Conservation (phyloP, 2,797 vertebrate genomes). For the Ceryle rudis region DNA sequence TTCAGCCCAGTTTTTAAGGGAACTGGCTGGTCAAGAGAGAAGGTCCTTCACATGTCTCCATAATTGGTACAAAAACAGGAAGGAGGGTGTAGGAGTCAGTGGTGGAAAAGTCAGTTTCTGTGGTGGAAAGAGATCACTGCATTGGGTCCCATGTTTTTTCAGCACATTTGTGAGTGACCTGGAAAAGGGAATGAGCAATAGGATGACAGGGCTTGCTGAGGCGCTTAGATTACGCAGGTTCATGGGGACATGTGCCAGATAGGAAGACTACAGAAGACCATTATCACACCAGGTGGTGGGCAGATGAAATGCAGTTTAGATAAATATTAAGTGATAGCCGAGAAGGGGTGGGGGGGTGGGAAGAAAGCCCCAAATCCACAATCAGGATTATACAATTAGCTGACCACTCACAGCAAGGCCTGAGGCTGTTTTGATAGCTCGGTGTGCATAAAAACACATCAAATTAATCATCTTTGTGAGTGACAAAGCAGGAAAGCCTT, state of each 20-base stretch:
- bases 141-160: neutral
- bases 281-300: neutral
- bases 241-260: neutral
- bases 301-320: constrained; percentile 46
- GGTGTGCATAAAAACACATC: neutral
- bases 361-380: neutral
- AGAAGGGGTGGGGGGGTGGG: no score
- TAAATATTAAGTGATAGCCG: neutral
- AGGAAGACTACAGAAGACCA: neutral
- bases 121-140: neutral
- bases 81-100: constrained; percentile 16
- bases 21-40: neutral
- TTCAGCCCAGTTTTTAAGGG: neutral
- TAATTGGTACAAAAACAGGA: constrained; percentile 51
- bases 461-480: neutral
- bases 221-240: constrained; percentile 39
- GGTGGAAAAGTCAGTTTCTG: constrained; percentile 1
- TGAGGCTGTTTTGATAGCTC: neutral
- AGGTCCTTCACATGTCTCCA: neutral
- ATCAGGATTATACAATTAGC: constrained; percentile 6
- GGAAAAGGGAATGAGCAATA: constrained; percentile 26
- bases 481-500: neutral
- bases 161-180: neutral
- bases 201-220: neutral
- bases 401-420: neutral